phyloP scores from a whole-genome alignment of 2,888 invertebrate genomes.

The Elmis aenea region DNA sequence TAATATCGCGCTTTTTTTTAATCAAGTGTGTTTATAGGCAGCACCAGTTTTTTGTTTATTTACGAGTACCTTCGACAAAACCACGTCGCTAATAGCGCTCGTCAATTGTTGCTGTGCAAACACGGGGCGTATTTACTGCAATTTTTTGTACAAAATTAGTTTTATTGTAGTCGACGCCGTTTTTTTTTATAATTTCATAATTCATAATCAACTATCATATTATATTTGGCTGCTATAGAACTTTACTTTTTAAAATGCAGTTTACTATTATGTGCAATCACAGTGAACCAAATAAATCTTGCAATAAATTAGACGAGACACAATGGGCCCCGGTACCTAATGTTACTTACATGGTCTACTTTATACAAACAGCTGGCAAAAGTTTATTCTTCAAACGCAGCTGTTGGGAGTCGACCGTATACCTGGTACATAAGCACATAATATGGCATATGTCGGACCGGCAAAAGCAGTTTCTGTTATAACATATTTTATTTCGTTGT shows the following conservation, averaged over 20 bases:
- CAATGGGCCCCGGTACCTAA: slow-evolving; percentile 16
- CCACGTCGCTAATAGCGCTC: too few relatives aligned
- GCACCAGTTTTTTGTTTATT: too few relatives aligned
- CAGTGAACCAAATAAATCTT: slow-evolving; percentile 13
- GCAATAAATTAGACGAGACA: slow-evolving; percentile 8
- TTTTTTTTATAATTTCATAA: slow-evolving; percentile 27
- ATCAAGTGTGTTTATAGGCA: background rate
- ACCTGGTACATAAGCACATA: slow-evolving; percentile 35
- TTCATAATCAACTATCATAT: slow-evolving; percentile 40
- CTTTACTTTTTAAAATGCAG: slow-evolving; percentile 36
- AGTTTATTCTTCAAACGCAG: slow-evolving; percentile 49
- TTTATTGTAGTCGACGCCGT: slow-evolving; percentile 11
- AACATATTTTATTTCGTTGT: slow-evolving; percentile 20
- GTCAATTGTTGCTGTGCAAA: too few relatives aligned
- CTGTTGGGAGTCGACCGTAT: slow-evolving; percentile 41
- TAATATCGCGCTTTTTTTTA: background rate
- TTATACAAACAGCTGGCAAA: slow-evolving; percentile 46
- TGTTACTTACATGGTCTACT: slow-evolving; percentile 25
- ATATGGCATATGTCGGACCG: slow-evolving; percentile 38
- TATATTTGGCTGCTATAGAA: too few relatives aligned
- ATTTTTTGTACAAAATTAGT: slow-evolving; percentile 3
- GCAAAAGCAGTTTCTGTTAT: slow-evolving; percentile 29
- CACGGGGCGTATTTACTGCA: slow-evolving; percentile 1
- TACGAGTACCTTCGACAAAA: too few relatives aligned
- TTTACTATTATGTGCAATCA: slow-evolving; percentile 44